Base-by-base conservation (phyloP, 92 coral and sea anemone species). In the Paragorgia papillata region DNA sequence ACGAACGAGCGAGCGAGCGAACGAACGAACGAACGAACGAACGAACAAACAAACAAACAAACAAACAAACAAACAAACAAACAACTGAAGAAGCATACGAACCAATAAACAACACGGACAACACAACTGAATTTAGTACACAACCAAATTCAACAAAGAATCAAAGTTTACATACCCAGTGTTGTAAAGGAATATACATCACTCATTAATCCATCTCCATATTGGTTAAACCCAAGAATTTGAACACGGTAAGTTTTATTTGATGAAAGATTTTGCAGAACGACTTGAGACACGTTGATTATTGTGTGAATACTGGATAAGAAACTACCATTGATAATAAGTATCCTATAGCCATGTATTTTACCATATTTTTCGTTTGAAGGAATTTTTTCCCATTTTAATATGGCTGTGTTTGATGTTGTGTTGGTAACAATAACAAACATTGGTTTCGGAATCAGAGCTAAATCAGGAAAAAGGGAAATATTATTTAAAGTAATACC, bases 261-360 rank as follows among this genome's bases (percentile, higher is more conserved):
- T n/a, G 68, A 62, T 27, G 68, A 62, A 62, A 62, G 18, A 28
- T 62, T 62, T 30, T 21, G 6, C 31, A 62, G 39, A 33, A 62
- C 35, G 19, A 34, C 19, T 31, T 37, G 39, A 19, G 68, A 9
- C 13, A 62, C n/a, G 31, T 62, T 43, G 13, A n/a, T 1, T 13
- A 31, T 25, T 24, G 34, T 31, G 26, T 39, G 27, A 24, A 10
- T 31, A 31, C 31, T 62, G 68, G 31, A 37, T 2, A n/a, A 8
- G 1, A 24, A 27, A 1, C 24, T 43, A 27, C 15, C 7, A 6
- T 41, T 12, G 19, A 13, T 30, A 19, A 62, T 31, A 14, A 62
- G 4, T 37, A 37, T 62, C 68, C 5, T 62, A 43, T 62, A 62
- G 18, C 68, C 68, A 28, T 31, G 43, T 6, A 62, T 58, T 14